Conservation (phyloP, 2,113 vertebrate species). For the Callorhinus ursinus region DNA sequence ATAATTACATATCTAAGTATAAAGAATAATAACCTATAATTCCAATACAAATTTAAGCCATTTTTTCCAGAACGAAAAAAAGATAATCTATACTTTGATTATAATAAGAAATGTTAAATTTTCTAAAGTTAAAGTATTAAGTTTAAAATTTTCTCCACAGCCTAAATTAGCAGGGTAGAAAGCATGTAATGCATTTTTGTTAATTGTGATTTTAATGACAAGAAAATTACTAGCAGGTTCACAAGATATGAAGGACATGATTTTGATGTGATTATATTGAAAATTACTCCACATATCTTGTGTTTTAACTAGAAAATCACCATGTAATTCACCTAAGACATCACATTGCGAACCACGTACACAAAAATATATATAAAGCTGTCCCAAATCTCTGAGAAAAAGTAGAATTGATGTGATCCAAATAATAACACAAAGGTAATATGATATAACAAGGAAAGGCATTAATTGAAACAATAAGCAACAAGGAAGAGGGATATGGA, state of each 20-base stretch:
- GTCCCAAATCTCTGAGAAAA: neutral
- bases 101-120: neutral
- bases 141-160: neutral
- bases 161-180: neutral
- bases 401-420: neutral
- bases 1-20: neutral
- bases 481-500: neutral
- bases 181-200: neutral
- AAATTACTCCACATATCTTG: neutral
- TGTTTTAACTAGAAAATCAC: neutral
- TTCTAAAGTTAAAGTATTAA: neutral
- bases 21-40: neutral
- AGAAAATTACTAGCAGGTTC: neutral
- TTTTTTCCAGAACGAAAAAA: neutral
- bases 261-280: neutral
- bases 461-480: neutral
- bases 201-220: neutral
- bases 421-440: neutral
- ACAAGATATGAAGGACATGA: neutral
- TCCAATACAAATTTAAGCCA: neutral
- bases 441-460: rapidly evolving
- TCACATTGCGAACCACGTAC: neutral
- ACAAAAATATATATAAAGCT: neutral
- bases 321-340: neutral
- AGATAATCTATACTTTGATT: neutral